Conservation (phyloP, 1,140 invertebrate genomes). For the Metopolophium dirhodum region DNA sequence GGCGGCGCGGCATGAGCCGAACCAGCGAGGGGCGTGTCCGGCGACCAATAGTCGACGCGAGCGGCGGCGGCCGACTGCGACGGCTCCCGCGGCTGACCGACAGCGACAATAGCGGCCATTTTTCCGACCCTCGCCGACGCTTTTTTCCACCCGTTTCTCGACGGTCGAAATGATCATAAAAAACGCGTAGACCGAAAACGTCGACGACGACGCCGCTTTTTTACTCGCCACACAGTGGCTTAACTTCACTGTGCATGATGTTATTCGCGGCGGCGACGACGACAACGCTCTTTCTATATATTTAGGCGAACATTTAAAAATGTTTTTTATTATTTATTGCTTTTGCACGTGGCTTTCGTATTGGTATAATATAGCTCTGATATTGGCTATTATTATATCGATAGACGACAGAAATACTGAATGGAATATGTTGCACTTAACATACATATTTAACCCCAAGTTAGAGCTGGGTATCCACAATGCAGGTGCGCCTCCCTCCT, state of each 20-base stretch:
- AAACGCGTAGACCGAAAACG: neutral
- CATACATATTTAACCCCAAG: no score
- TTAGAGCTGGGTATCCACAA: no score
- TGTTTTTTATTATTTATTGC: no score
- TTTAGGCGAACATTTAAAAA: no score
- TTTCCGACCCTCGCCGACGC: neutral
- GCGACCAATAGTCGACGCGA: neutral
- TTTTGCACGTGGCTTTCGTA: no score
- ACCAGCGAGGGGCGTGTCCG: neutral
- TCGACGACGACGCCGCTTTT: neutral
- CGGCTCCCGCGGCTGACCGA: neutral
- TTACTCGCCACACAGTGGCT: neutral
- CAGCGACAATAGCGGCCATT: constrained; percentile 4
- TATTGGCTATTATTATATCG: no score
- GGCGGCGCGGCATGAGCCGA: neutral
- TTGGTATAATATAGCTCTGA: no score
- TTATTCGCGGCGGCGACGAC: neutral
- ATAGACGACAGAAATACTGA: no score
- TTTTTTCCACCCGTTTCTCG: neutral
- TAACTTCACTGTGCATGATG: neutral
- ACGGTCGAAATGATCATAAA: neutral
- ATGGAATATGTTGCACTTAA: no score
- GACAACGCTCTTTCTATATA: no score
- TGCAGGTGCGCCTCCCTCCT: no score
- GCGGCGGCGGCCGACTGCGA: neutral